Evolutionary conservation across 2,888 invertebrate species (phyloP).

Genomic region (Eubasilissa splendida): DNA sequence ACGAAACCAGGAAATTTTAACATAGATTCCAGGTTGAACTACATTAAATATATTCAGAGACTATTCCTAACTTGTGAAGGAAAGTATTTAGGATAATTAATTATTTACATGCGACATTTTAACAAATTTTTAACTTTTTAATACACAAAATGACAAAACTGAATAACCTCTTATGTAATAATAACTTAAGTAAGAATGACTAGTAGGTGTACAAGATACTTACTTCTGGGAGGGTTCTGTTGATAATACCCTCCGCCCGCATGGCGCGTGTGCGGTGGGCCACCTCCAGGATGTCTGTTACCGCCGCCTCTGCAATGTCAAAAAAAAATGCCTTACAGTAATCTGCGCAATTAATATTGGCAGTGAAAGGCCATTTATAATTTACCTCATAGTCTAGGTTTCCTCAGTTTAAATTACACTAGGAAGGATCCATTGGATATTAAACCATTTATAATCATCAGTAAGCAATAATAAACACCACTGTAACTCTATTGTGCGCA

Average conservation of each 20-base stretch:
- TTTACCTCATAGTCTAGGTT: conserved; percentile 23
- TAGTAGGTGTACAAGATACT: conserved; percentile 53
- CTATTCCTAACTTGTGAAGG: no score
- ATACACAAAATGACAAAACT: conserved; percentile 49
- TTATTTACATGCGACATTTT: no score
- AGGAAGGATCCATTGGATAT: conserved; percentile 50
- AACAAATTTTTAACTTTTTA: no score
- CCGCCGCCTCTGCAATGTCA: conserved; percentile 40
- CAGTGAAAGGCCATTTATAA: neutral
- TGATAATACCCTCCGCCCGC: conserved; percentile 59
- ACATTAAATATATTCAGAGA: no score
- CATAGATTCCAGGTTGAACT: no score
- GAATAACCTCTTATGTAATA: neutral
- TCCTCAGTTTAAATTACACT: conserved; percentile 47
- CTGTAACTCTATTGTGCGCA: no score
- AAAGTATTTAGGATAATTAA: no score
- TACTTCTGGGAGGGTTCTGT: conserved; percentile 62
- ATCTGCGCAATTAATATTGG: no score
- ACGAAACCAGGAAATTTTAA: no score
- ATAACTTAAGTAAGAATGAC: neutral
- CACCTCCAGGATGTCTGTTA: conserved; percentile 50
- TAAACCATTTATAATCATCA: conserved; percentile 36
- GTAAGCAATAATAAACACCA: neutral
- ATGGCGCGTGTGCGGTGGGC: conserved; percentile 59
- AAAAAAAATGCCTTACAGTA: neutral